Conservation (phyloP, 2,888 invertebrate genomes). For the Strigamia crassipes region DNA sequence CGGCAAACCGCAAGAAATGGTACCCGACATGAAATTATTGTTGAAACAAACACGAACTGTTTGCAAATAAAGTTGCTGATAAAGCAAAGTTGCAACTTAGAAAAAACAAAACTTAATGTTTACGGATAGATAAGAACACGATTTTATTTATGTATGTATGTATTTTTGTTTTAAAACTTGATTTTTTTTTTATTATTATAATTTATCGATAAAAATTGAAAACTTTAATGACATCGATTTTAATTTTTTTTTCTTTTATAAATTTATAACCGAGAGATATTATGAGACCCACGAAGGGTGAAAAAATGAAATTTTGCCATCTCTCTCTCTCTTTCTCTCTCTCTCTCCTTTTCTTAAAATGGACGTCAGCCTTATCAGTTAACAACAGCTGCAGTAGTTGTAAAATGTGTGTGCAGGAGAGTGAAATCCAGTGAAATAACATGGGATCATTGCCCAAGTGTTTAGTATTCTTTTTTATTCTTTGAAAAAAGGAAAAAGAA, state of each 20-base stretch:
- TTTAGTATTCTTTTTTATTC: not conserved
- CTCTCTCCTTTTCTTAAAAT: constrained; percentile 5
- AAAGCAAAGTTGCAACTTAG: not conserved
- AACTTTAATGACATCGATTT: not conserved
- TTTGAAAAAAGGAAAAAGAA: not conserved
- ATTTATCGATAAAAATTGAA: no score
- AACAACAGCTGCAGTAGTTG: constrained; percentile 21
- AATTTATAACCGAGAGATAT: not conserved
- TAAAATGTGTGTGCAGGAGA: constrained; percentile 21
- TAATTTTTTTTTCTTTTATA: not conserved
- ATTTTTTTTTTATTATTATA: no score
- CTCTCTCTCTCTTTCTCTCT: not conserved
- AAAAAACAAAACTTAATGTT: no score
- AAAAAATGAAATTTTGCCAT: constrained; percentile 6
- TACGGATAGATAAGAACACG: no score
- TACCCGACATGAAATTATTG: not conserved
- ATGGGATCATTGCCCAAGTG: constrained; percentile 11
- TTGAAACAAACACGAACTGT: not conserved
- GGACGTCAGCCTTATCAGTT: constrained; percentile 15
- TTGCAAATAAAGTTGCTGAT: not conserved
- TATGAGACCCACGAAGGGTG: not conserved
- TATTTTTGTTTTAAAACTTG: no score
- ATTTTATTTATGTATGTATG: no score
- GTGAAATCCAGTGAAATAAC: constrained; percentile 16
- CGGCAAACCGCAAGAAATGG: constrained; percentile 11